Percentiles rank a stretch among this genome's conserved stretches.
These are phyloP conservation scores for Scotopteryx bipunctaria DNA, from an alignment of 2,888 invertebrate species.

Conservation along the genomic window DNA sequence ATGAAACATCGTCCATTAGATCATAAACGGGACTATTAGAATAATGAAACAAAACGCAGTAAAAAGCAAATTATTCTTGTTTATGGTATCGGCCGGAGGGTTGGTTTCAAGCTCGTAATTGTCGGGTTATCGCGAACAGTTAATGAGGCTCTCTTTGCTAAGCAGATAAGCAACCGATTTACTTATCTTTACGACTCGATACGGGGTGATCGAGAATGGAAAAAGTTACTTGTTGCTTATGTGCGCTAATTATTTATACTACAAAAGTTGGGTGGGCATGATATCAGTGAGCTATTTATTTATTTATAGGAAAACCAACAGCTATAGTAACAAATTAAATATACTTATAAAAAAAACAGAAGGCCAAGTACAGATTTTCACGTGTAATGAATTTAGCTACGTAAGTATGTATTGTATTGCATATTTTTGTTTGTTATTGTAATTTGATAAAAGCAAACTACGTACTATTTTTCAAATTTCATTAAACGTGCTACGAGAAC, in stretches of 20 bases:
- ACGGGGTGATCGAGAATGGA: constrained; percentile 33
- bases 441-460: too few species aligned
- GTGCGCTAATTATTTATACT: not conserved
- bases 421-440: not conserved
- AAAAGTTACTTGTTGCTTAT: constrained; percentile 14
- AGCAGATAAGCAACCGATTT: constrained; percentile 48
- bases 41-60: constrained; percentile 19
- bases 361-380: too few species aligned
- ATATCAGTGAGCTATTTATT: too few species aligned
- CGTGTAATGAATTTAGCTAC: too few species aligned
- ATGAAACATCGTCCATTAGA: constrained; percentile 13
- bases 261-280: too few species aligned
- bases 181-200: constrained; percentile 58
- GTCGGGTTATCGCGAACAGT: constrained; percentile 62
- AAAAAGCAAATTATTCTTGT: constrained; percentile 18
- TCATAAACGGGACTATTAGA: constrained; percentile 20
- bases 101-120: constrained; percentile 56
- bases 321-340: not conserved
- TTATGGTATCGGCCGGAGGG: constrained; percentile 18
- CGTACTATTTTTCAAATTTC: too few species aligned
- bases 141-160: constrained; percentile 59
- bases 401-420: too few species aligned
- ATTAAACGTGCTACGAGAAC: constrained; percentile 23
- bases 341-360: too few species aligned
- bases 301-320: too few species aligned